phyloP scores from a whole-genome alignment of 1,140 invertebrate species.

The Cardiocondyla obscurior region DNA sequence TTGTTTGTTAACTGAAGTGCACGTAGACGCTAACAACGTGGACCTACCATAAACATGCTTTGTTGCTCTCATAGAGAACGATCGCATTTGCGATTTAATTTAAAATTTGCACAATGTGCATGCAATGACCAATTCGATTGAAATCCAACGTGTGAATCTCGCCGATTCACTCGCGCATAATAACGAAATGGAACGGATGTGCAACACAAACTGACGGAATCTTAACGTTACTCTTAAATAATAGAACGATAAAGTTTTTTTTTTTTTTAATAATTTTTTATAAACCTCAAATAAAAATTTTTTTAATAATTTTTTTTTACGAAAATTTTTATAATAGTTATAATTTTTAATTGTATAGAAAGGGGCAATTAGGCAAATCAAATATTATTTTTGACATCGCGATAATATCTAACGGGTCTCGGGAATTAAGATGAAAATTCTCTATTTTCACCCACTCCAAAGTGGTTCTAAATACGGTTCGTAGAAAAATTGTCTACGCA shows the following conservation, averaged over 20 bases:
- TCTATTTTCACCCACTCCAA: too few relatives aligned
- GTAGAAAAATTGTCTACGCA: background rate
- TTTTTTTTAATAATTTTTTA: too few relatives aligned
- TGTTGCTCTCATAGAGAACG: slow-evolving; percentile 19
- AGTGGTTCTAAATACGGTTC: background rate
- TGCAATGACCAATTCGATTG: background rate
- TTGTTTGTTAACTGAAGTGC: slow-evolving; percentile 62
- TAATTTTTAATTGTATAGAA: too few relatives aligned
- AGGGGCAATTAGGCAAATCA: too few relatives aligned
- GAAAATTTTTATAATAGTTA: too few relatives aligned
- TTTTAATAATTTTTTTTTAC: too few relatives aligned
- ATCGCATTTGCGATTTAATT: slow-evolving; percentile 38
- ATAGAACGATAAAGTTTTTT: too few relatives aligned
- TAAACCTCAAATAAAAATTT: too few relatives aligned
- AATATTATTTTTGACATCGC: background rate
- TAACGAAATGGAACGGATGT: background rate
- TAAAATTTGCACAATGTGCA: slow-evolving; percentile 22
- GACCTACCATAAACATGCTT: slow-evolving; percentile 43
- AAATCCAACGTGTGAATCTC: background rate
- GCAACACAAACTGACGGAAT: too few relatives aligned
- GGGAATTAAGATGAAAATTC: too few relatives aligned
- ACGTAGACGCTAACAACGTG: slow-evolving; percentile 42
- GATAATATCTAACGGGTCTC: background rate
- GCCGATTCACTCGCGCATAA: background rate
- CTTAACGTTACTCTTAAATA: too few relatives aligned